Evolutionary conservation across 2,797 vertebrate species (phyloP), one percentile per base, ranked within the genome.

Genomic region (Taeniopygia guttata): DNA sequence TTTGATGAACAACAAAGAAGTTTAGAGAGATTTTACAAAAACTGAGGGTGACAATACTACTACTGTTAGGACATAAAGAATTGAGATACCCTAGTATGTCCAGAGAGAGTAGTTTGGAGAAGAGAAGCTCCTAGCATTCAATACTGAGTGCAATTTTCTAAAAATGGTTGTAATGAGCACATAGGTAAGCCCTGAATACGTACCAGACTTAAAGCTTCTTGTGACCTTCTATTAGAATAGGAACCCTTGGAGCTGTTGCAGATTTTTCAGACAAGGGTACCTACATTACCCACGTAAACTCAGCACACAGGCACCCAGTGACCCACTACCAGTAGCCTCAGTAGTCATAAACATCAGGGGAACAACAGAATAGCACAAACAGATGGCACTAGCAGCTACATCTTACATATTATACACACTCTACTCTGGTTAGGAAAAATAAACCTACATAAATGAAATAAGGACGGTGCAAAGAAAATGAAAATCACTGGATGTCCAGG

Each of bases 221-320:
- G 26, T 43, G 72, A 56, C 27, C 22, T 58, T 48, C 36, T 72
- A 1, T 58, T 76, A 40, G 20, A 49, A 27, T 7, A 77, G 36
- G 23, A 76, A 58, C 7, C 10, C 59, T 87, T 67, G n/a, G 32
- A 59, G 14, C 8, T 63, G 38, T 12, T 45, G 4, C 7, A 16
- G 26, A 21, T 91, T 91, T 93, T 95, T 92, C 49, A 83, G 23
- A 60, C 19, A 49, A 2, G 2, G 12, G 2, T 43, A 32, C 25
- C n/a, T 16, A 66, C 68, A 82, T 62, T 54, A 66, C 16, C n/a
- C 14, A 7, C 2, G 3, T 16, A 73, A 86, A 84, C 23, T 79
- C 43, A 88, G 54, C 25, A 32, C 34, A 27, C 1, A 52, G 10
- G 11, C 40, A 56, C 11, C 8, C 4, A 1, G 21, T 2, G 1